These are phyloP conservation scores for Pandemis corylana DNA, from an alignment of 2,888 invertebrate genomes.

Conservation along the genomic window DNA sequence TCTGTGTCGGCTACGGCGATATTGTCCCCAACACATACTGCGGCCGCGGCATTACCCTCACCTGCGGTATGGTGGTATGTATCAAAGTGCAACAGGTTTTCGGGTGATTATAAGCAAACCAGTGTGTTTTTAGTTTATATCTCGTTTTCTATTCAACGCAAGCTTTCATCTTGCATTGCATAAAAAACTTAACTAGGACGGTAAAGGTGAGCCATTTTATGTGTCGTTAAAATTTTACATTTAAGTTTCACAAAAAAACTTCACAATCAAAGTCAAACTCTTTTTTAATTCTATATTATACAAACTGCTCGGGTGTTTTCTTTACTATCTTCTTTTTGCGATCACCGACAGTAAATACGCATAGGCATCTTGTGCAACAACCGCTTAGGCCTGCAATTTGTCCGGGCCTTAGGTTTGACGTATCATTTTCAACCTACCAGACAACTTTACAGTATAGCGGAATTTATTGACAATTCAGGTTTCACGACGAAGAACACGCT, in stretches of 20 bases:
- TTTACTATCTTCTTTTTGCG: slow-evolving; percentile 60
- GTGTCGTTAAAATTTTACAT: slow-evolving; percentile 65
- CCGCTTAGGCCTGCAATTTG: slow-evolving; percentile 23
- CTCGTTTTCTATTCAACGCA: slow-evolving; percentile 65
- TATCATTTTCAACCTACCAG: slow-evolving; percentile 20
- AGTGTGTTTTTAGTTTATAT: slow-evolving; percentile 37
- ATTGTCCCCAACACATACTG: slow-evolving; percentile 99
- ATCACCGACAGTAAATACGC: slow-evolving; percentile 49
- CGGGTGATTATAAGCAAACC: slow-evolving; percentile 56
- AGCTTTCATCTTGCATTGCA: slow-evolving; percentile 70
- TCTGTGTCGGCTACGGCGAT: slow-evolving; percentile 99
- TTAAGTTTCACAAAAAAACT: slow-evolving; percentile 60
- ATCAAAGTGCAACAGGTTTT: slow-evolving; percentile 72
- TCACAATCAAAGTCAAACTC: slow-evolving; percentile 84
- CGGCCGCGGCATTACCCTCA: slow-evolving; percentile 99
- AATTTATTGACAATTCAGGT: slow-evolving; percentile 89
- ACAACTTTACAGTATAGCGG: slow-evolving; percentile 62
- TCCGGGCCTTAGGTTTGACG: slow-evolving; percentile 19
- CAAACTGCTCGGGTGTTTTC: slow-evolving; percentile 51
- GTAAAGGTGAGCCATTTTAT: slow-evolving; percentile 86
- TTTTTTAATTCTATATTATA: slow-evolving; percentile 59
- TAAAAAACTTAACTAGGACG: slow-evolving; percentile 63
- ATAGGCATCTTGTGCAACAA: slow-evolving; percentile 31
- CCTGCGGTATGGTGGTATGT: slow-evolving; percentile 99
- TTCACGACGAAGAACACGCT: slow-evolving; percentile 99